phyloP scores from a whole-genome alignment of 92 coral and sea anemone genomes.

The Porites divaricata region DNA sequence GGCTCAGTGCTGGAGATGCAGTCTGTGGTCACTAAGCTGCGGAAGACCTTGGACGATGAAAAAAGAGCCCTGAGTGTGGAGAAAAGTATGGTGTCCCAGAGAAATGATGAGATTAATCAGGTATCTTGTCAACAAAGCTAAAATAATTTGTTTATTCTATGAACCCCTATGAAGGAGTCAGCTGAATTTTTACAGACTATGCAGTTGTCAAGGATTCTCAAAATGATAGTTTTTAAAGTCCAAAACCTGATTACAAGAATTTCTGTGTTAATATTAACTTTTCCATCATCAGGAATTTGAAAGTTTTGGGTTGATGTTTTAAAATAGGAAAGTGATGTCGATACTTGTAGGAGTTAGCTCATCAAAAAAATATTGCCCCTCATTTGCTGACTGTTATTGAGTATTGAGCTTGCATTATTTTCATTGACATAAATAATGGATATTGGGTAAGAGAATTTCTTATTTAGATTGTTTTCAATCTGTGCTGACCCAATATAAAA shows the following conservation, averaged over 20 bases:
- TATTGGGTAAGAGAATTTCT: not conserved
- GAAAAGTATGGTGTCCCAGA: constrained; percentile 46
- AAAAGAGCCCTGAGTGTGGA: constrained; percentile 75
- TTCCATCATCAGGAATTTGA: not conserved
- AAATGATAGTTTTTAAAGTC: not conserved
- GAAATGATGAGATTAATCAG: constrained; percentile 70
- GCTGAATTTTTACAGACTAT: not conserved
- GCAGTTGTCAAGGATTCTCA: too few relatives aligned
- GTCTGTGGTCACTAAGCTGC: constrained; percentile 59
- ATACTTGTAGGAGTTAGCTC: not conserved
- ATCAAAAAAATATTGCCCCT: not conserved
- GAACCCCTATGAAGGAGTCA: not conserved
- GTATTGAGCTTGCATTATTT: not conserved
- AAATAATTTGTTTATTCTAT: not conserved
- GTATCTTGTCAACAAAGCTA: constrained; percentile 23
- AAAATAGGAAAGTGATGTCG: constrained; percentile 1
- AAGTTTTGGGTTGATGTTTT: not conserved
- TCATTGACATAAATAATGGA: not conserved
- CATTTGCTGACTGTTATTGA: too few relatives aligned
- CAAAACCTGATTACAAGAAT: too few relatives aligned
- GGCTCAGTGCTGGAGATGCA: constrained; percentile 41
- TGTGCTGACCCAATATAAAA: not conserved
- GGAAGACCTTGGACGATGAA: constrained; percentile 79
- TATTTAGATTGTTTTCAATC: not conserved
- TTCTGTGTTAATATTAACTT: not conserved